Percentiles rank a stretch among this genome's conserved stretches.
These are phyloP conservation scores for Scyliorhinus canicula DNA, from an alignment of 2,797 vertebrate species.

Conservation along the genomic window DNA sequence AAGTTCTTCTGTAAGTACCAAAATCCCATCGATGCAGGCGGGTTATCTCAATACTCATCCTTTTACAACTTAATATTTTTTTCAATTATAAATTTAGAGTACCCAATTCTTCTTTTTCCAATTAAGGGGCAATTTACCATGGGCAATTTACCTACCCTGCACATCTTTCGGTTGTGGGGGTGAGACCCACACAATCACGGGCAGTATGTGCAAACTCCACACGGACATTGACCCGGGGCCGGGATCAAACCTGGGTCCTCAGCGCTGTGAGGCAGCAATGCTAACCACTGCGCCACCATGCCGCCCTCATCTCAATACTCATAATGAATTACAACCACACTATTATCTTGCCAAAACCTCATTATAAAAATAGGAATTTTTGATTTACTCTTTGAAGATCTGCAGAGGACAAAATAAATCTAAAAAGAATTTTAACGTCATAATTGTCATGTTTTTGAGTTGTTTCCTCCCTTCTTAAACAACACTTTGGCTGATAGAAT, in stretches of 20 bases:
- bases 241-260: too few species aligned
- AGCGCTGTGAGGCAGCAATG: too few species aligned
- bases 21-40: not conserved
- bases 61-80: too few species aligned
- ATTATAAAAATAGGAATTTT: conserved; percentile 1
- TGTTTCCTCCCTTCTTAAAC: not conserved
- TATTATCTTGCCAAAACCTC: not conserved
- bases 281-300: too few species aligned
- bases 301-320: not conserved
- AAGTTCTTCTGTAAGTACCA: not conserved
- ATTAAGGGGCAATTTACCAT: too few species aligned
- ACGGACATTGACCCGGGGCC: too few species aligned
- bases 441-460: not conserved
- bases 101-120: too few species aligned
- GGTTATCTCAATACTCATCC: not conserved
- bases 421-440: not conserved
- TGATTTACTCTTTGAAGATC: not conserved
- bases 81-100: too few species aligned
- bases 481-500: not conserved
- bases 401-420: not conserved
- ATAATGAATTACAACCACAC: not conserved
- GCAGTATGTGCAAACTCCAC: too few species aligned
- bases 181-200: too few species aligned
- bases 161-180: too few species aligned
- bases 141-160: too few species aligned